Base-by-base conservation (phyloP, 2,797 vertebrate species). In the Eleutherodactylus coqui region DNA sequence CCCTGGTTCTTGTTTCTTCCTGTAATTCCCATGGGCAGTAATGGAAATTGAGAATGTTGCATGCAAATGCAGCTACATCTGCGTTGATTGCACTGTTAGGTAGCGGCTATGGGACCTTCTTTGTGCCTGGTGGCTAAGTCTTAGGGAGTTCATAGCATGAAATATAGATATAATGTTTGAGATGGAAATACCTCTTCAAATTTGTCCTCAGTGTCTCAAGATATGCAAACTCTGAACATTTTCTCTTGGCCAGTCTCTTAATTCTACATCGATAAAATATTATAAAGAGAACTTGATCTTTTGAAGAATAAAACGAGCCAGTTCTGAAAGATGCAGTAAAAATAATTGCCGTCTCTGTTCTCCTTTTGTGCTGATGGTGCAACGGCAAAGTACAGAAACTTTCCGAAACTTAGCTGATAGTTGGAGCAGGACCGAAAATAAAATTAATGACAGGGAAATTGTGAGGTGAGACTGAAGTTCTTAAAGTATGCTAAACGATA, bases 371-470 rank as follows among this genome's bases (percentile, higher is more conserved):
- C 49, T 79, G 76, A 85, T 79, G 75, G 60, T 53, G 60, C 60
- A 72, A n/a, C 36, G 14, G 64, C 29, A 60, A 32, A 79, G 76
- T 58, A 58, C n/a, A 58, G 24, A 51, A 72, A 85, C 75, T 85
- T 79, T 84, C 32, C 27, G 27, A 72, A 84, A 79, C 64, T 72
- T 85, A n/a, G 53, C 55, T 73, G 27, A 53, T 79, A 72, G 62
- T 73, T 79, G 36, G 64, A 79, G n/a, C 49, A 78, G 76, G 38
- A 47, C 76, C 32, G 62, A 58, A 79, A 79, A 79, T 85, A 85
- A 79, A 85, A 79, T 79, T 72, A 85, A 79, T 85, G 84, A 60
- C 64, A 85, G 38, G 75, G 24, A 85, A 79, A 79, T 79, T 79
- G 84, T 60, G 76, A 85, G 76, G 62, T 72, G 49, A 77, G n/a